Base-by-base conservation (phyloP, 92 coral and sea anemone species). In the Anthopleura xanthogrammica region DNA sequence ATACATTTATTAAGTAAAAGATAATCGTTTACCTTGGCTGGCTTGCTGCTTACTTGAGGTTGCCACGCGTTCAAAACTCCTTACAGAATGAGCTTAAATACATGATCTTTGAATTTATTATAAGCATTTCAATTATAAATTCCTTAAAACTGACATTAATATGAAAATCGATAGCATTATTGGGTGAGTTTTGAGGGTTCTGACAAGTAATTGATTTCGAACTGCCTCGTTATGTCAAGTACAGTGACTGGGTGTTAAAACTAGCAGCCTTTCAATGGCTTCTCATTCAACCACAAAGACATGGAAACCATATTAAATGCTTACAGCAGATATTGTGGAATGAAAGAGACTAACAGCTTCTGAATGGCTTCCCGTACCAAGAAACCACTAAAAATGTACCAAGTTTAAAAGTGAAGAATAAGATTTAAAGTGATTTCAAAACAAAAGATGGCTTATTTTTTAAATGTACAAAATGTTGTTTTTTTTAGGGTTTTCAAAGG, bases 121-220 rank as follows among this genome's bases (percentile, higher is more conserved):
- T 12, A 54, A 54, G 14, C 58, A 54, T 12, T 62, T 7, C 14
- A n/a, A 62, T 68, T 36, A 68, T 8, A 22, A 68, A 68, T 68
- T 68, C 74, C 36, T 68, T 36, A 24, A 23, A 68, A 12, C 16
- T 68, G 74, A 68, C 74, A 68, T 36, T 68, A 68, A 68, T 68
- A 68, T 68, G 74, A 68, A 68, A 29, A 68, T 68, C 74, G 74
- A 68, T 68, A 68, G 74, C 74, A 68, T 68, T 68, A 68, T 68
- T 68, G 74, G 74, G 74, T 68, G 17, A 68, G 74, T 68, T 68
- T 68, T 43, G 74, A 36, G 74, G 74, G 41, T 68, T 50, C 42
- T 77, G 80, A 46, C 80, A 77, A 46, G 80, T 77, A 77, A 77
- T 77, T 77, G 80, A 77, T 55, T 77, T 43, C 17, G 58, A 55